phyloP scores from a whole-genome alignment of 1,140 invertebrate genomes.

The Pygmarrhopalites habei region DNA sequence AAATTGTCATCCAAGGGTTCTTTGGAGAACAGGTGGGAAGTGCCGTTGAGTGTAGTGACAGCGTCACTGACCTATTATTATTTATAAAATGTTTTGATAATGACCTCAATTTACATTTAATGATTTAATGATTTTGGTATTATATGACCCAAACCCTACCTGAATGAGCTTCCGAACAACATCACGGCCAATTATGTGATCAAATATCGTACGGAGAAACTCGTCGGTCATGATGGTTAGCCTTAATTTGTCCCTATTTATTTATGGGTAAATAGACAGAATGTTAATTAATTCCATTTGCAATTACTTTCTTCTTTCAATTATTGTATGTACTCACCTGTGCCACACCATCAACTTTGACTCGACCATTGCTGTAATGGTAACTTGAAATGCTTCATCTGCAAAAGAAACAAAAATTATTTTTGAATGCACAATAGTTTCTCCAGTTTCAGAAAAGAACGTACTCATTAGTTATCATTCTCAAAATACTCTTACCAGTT shows the following conservation, averaged over 20 bases:
- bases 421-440: neutral
- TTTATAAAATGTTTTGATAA: neutral
- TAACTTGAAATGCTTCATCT: slow-evolving; percentile 52
- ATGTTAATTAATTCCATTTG: neutral
- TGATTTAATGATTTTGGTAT: neutral
- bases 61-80: slow-evolving; percentile 8
- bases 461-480: slow-evolving; percentile 78
- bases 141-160: slow-evolving; percentile 50
- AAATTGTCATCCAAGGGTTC: neutral
- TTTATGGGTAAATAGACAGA: neutral
- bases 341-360: slow-evolving; percentile 79
- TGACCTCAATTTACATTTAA: neutral
- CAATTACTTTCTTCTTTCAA: too few species aligned
- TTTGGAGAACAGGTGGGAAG: slow-evolving; percentile 12
- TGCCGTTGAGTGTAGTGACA: slow-evolving; percentile 5
- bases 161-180: slow-evolving; percentile 85
- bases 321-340: slow-evolving; percentile 53
- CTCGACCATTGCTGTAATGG: slow-evolving; percentile 80
- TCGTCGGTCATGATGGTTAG: slow-evolving; percentile 73
- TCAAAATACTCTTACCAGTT: too few species aligned
- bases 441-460: neutral
- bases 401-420: too few species aligned
- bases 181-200: slow-evolving; percentile 77
- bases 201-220: slow-evolving; percentile 76
- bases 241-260: slow-evolving; percentile 54